phyloP scores from a whole-genome alignment of 2,888 invertebrate species.

The Cantharis lateralis region DNA sequence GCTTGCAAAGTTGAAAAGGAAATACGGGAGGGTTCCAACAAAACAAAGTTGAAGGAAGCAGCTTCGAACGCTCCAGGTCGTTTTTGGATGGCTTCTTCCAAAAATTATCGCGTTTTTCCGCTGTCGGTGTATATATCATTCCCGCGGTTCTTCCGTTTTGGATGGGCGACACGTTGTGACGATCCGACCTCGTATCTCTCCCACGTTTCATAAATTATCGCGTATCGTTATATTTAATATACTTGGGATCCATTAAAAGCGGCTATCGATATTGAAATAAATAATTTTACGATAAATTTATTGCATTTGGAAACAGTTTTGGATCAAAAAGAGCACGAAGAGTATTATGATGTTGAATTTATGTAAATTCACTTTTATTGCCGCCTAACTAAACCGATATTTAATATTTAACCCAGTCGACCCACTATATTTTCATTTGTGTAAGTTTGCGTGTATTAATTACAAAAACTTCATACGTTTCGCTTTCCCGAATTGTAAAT shows the following conservation, averaged over 20 bases:
- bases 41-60: neutral
- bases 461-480: neutral
- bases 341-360: neutral
- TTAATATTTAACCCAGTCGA: neutral
- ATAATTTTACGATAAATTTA: neutral
- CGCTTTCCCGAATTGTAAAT: neutral
- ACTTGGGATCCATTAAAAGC: neutral
- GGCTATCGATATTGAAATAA: neutral
- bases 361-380: neutral
- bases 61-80: neutral
- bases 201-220: neutral
- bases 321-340: neutral
- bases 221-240: neutral
- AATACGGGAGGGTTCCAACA: neutral
- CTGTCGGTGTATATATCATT: neutral
- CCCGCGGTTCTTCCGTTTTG: neutral
- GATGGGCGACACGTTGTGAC: neutral
- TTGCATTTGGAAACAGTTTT: neutral
- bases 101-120: neutral
- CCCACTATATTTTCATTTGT: neutral
- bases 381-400: neutral
- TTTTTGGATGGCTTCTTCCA: neutral
- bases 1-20: neutral
- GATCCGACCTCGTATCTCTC: neutral
- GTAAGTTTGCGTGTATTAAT: neutral